These are phyloP conservation scores for Sabatieria punctata DNA, from an alignment of 2,888 invertebrate species.

Conservation along the genomic window DNA sequence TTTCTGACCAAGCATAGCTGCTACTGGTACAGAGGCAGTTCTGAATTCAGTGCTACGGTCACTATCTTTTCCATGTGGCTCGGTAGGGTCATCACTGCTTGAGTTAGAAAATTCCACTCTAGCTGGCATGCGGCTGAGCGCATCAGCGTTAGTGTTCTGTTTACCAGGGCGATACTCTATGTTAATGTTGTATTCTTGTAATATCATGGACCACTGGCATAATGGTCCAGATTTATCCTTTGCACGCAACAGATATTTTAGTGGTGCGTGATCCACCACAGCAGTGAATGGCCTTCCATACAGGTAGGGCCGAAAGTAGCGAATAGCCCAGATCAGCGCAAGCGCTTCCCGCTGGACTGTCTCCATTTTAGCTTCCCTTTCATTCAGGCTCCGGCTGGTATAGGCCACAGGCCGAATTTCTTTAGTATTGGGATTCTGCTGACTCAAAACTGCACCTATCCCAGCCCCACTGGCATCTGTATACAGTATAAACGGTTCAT, in stretches of 20 bases:
- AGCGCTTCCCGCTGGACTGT: slow-evolving; percentile 34
- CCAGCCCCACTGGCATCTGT: slow-evolving; percentile 20
- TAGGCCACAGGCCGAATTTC: slow-evolving; percentile 18
- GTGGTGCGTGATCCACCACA: slow-evolving; percentile 36
- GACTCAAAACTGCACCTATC: slow-evolving; percentile 21
- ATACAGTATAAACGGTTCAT: slow-evolving; percentile 15
- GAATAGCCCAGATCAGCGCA: slow-evolving; percentile 29
- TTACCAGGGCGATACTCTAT: slow-evolving; percentile 33
- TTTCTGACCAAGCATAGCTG: too few species aligned
- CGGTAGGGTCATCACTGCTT: too few species aligned
- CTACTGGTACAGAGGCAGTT: too few species aligned
- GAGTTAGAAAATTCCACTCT: too few species aligned
- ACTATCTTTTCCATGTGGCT: too few species aligned
- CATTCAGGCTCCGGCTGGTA: slow-evolving; percentile 14
- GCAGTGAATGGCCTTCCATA: slow-evolving; percentile 29
- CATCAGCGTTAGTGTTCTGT: slow-evolving; percentile 32
- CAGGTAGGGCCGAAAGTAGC: slow-evolving; percentile 34
- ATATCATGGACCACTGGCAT: slow-evolving; percentile 34
- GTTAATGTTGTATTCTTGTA: slow-evolving; percentile 32
- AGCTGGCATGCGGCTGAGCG: slow-evolving; percentile 29
- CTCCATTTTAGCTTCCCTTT: slow-evolving; percentile 31
- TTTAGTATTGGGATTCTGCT: slow-evolving; percentile 15
- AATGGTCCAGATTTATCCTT: slow-evolving; percentile 35
- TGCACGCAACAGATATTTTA: slow-evolving; percentile 35
- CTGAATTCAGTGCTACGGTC: too few species aligned